Base-by-base conservation (phyloP, 1,140 invertebrate species). In the Magallana gigas region DNA sequence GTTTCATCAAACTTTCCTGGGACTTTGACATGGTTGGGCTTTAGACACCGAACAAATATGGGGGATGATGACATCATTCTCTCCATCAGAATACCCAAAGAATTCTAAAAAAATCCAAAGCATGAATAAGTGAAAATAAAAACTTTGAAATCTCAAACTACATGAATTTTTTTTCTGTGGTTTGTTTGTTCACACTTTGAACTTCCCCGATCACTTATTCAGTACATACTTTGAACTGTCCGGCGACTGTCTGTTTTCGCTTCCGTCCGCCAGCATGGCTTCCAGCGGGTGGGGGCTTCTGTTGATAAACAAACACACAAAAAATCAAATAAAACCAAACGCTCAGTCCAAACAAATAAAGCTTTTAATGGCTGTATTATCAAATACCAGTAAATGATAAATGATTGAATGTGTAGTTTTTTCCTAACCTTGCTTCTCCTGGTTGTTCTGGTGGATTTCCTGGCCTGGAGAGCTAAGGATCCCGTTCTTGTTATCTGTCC, bases 31-130 rank as follows among this genome's bases (percentile, higher is more conserved):
- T 97, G 97, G 92, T 98, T 98, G 14, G 97, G 97, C 94, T 98
- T 97, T 62, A 98, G 96, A 91, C 97, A 98, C 12, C 94, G 96
- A 7, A 98, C 96, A 94, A 98, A 98, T 92, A 97, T 97, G 8
- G 97, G 97, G 1, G 96, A 96, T 8, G 96, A 96, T 57, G 96
- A 96, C 4, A 97, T 97, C 58, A 98, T 95, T 92, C 96, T 97
- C 93, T 97, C 97, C 83, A 98, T 96, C 18, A 98, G 94, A 92
- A 98, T 97, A 96, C 97, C 97, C 62, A 98, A 92, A 0, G 97
- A 98, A 92, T 97, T 97, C 86, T 97, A 95, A 94, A 97, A 97
- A 82, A 57, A 4, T 64, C 14, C 14, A 64, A 64, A 16, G 5
- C 36, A 48, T 48, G 36, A 4, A 48, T 48, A 48, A 4, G 36